phyloP scores from a whole-genome alignment of 1,140 invertebrate species.

The Alviniconcha marisindica region DNA sequence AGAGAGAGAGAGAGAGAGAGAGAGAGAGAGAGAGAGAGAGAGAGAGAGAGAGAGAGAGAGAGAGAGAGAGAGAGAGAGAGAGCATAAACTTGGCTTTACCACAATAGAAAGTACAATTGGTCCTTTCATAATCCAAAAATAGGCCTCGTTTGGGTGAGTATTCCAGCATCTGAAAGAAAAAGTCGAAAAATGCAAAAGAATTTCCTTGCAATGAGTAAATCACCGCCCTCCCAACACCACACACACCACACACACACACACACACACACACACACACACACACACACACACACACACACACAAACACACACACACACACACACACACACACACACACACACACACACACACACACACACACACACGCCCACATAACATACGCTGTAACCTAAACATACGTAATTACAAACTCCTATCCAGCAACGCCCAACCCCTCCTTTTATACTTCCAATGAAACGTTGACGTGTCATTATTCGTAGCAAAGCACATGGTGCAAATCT shows the following conservation, averaged over 20 bases:
- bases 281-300: slow-evolving; percentile 9
- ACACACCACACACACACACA: neutral
- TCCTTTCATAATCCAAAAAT: slow-evolving; percentile 81
- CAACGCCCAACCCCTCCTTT: too few species aligned
- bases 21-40: too few species aligned
- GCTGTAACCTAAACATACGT: neutral
- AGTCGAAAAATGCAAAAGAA: too few species aligned
- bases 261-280: neutral
- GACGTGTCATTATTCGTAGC: too few species aligned
- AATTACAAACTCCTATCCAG: neutral
- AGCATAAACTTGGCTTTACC: too few species aligned
- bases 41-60: too few species aligned
- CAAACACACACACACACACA: slow-evolving; percentile 24
- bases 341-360: slow-evolving; percentile 28
- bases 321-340: slow-evolving; percentile 32
- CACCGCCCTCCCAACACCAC: too few species aligned
- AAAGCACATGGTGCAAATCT: too few species aligned
- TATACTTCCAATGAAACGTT: too few species aligned
- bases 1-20: too few species aligned
- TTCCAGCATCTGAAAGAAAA: slow-evolving; percentile 85
- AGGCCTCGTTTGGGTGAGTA: slow-evolving; percentile 85
- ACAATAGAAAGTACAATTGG: slow-evolving; percentile 82
- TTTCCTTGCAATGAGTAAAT: slow-evolving; percentile 39
- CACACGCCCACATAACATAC: slow-evolving; percentile 9
- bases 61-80: too few species aligned